Percentiles rank a stretch among this genome's conserved stretches.
These are phyloP conservation scores for Callithrix jacchus DNA, from an alignment of 2,113 vertebrate genomes.

Conservation along the genomic window DNA sequence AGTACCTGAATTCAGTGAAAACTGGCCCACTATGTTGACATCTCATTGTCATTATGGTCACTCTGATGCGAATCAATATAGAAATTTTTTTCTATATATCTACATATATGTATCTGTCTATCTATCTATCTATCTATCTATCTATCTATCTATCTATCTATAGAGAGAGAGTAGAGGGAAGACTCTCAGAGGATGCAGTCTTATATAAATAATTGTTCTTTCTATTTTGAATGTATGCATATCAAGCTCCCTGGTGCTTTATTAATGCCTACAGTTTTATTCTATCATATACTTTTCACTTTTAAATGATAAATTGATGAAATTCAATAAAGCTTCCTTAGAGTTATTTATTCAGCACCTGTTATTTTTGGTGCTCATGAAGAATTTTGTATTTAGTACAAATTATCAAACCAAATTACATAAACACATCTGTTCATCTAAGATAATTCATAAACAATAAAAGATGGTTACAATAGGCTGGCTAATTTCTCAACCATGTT, in stretches of 20 bases:
- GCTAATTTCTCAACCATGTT: conserved; percentile 52
- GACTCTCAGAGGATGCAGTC: not conserved
- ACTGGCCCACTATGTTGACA: not conserved
- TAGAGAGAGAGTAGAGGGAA: not conserved
- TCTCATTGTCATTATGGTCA: not conserved
- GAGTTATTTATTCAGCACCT: conserved; percentile 14
- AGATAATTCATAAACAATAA: conserved; percentile 40
- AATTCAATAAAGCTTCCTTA: conserved; percentile 70
- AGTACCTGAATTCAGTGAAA: not conserved
- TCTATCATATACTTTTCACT: not conserved
- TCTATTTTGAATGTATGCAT: conserved; percentile 58
- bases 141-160: too few species aligned
- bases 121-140: too few species aligned
- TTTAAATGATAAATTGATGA: conserved; percentile 72
- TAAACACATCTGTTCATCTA: conserved; percentile 63
- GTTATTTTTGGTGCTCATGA: conserved; percentile 63
- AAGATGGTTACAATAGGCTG: not conserved
- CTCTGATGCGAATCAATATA: not conserved
- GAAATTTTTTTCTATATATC: not conserved
- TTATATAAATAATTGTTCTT: conserved; percentile 69
- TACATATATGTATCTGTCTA: not conserved
- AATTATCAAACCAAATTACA: conserved; percentile 62
- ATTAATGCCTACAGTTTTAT: conserved; percentile 65
- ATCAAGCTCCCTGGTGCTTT: conserved; percentile 64
- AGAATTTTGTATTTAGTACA: conserved; percentile 53